These are phyloP conservation scores for Drosophila oshimai DNA, from an alignment of 1,140 invertebrate genomes.

Conservation along the genomic window DNA sequence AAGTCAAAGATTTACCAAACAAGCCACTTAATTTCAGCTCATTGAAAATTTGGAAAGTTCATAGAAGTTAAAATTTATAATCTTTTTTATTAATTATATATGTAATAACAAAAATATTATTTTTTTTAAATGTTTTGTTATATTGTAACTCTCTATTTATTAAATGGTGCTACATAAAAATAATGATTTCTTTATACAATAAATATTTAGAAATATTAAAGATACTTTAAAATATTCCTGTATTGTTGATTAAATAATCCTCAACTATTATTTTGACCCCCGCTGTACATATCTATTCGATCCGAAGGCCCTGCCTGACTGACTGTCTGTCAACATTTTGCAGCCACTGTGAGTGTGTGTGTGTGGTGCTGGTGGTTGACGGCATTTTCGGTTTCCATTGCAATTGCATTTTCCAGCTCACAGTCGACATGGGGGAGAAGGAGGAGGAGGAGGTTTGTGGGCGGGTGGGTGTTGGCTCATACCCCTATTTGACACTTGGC, in stretches of 20 bases:
- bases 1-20: no score
- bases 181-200: no score
- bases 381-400: conserved; percentile 54
- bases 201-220: no score
- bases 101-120: no score
- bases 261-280: background rate
- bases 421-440: conserved; percentile 32
- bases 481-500: conserved; percentile 64
- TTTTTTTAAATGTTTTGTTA: no score
- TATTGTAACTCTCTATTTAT: no score
- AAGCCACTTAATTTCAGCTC: no score
- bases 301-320: conserved; percentile 2
- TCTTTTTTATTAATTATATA: no score
- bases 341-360: conserved; percentile 2
- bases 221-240: background rate
- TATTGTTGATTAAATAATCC: background rate
- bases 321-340: conserved; percentile 64
- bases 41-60: no score
- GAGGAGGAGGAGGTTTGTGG: background rate
- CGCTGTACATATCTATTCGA: conserved; percentile 4
- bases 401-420: conserved; percentile 41
- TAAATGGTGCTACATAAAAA: no score
- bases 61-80: no score
- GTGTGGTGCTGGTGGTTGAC: conserved; percentile 60
- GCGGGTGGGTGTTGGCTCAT: background rate